A percentile compares a stretch with the other conserved stretches of the same genome.
These are phyloP conservation scores for Serripes groenlandicus DNA, from an alignment of 2,888 invertebrate genomes.

Conservation along the genomic window DNA sequence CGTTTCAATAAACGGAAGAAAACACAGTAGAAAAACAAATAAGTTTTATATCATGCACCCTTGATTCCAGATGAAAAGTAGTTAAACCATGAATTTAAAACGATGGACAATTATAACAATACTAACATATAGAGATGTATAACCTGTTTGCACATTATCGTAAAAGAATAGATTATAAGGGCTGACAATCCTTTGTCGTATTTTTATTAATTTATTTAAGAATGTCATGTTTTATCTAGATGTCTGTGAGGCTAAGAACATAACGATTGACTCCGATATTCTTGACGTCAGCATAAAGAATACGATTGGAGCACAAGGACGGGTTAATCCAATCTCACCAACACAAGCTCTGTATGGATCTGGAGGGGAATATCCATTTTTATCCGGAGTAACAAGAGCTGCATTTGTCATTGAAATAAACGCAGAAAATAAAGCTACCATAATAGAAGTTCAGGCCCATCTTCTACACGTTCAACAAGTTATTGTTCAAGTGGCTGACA, in stretches of 20 bases:
- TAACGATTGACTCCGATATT: slow-evolving; percentile 13
- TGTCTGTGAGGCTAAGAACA: slow-evolving; percentile 17
- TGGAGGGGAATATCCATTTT: slow-evolving; percentile 10
- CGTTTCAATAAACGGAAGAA: too few species aligned
- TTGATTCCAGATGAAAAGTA: neutral
- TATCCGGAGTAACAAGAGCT: slow-evolving; percentile 14
- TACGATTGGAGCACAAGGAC: slow-evolving; percentile 11
- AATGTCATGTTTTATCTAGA: neutral
- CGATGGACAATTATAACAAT: neutral
- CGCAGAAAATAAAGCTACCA: neutral
- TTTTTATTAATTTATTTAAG: neutral
- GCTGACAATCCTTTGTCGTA: neutral
- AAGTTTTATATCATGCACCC: too few species aligned
- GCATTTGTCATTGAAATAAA: slow-evolving; percentile 17
- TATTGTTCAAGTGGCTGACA: slow-evolving; percentile 3
- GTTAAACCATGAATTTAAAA: neutral
- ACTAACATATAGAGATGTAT: neutral
- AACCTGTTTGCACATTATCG: neutral
- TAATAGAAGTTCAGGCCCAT: slow-evolving; percentile 11
- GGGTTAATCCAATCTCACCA: neutral
- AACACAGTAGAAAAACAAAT: too few species aligned
- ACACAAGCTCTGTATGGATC: slow-evolving; percentile 24
- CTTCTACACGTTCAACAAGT: slow-evolving; percentile 21
- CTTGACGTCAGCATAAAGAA: slow-evolving; percentile 15
- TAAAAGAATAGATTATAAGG: neutral